Evolutionary conservation across 2,113 vertebrate species (phyloP).

Genomic region (Gyps fulvus): DNA sequence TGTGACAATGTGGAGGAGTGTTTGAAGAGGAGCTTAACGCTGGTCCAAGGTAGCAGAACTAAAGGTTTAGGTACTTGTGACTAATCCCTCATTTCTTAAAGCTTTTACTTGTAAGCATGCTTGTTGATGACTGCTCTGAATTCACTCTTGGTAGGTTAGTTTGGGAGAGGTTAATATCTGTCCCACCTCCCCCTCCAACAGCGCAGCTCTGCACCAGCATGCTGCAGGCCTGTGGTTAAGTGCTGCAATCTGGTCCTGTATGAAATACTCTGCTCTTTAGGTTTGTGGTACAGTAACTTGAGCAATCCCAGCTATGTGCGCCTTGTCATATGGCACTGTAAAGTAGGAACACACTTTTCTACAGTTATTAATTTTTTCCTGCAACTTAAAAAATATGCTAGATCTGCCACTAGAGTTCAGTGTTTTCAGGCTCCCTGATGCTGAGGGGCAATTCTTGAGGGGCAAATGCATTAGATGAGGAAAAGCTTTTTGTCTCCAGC

Average conservation of each 20-base stretch:
- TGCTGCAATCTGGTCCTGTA: constrained; percentile 49
- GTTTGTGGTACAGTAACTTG: constrained; percentile 35
- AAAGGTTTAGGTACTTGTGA: background rate
- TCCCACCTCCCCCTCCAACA: background rate
- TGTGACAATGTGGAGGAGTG: fast-evolving
- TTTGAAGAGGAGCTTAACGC: background rate
- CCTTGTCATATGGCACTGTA: background rate
- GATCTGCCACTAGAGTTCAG: background rate
- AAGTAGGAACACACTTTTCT: background rate
- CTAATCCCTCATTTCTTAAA: background rate
- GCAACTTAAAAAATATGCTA: background rate
- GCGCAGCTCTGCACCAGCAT: fast-evolving
- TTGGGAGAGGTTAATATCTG: background rate
- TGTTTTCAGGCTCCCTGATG: background rate
- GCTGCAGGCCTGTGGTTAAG: constrained; percentile 32
- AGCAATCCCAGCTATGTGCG: constrained; percentile 44
- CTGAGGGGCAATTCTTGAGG: background rate
- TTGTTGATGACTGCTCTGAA: background rate
- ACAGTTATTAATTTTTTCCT: background rate
- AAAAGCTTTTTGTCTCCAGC: background rate
- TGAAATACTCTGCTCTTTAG: constrained; percentile 25
- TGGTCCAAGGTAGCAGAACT: background rate
- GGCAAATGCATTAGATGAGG: background rate
- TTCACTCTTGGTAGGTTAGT: background rate
- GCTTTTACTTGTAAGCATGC: background rate